Evolutionary conservation across 1,140 invertebrate genomes (phyloP).

Genomic region (Phymorhynchus buccinoides): DNA sequence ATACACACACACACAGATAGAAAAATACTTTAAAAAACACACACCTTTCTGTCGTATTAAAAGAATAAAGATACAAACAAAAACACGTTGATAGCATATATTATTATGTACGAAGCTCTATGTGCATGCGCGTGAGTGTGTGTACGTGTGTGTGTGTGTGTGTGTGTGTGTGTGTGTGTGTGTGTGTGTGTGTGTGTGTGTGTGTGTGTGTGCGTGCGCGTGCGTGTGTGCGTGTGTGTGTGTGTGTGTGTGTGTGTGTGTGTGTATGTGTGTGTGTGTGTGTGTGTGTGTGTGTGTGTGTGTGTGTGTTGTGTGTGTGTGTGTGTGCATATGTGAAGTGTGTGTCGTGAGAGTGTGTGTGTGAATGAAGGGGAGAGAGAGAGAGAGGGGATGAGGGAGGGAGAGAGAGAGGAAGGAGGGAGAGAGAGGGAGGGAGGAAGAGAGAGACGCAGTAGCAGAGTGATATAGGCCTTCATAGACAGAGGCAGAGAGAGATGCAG

Average conservation of each 20-base stretch:
- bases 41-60: too few species aligned
- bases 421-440: neutral
- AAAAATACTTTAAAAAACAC: too few species aligned
- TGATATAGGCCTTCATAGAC: too few species aligned
- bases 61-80: too few species aligned
- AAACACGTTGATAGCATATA: too few species aligned
- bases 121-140: neutral
- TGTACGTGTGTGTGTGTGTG: conserved; percentile 4
- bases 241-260: neutral
- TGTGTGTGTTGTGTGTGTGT: too few species aligned
- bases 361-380: too few species aligned
- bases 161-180: conserved; percentile 14
- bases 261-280: conserved; percentile 3
- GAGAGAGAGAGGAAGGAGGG: neutral
- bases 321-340: too few species aligned
- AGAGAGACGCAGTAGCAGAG: neutral
- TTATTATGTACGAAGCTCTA: neutral
- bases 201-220: neutral
- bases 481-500: too few species aligned
- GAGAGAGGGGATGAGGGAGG: too few species aligned
- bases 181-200: neutral
- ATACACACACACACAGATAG: too few species aligned
- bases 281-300: conserved; percentile 3
- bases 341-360: too few species aligned
- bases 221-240: neutral